A percentile compares a stretch with the other conserved stretches of the same genome.
These are phyloP conservation scores for Cataglyphis albicans DNA, from an alignment of 2,888 invertebrate genomes.

Conservation along the genomic window DNA sequence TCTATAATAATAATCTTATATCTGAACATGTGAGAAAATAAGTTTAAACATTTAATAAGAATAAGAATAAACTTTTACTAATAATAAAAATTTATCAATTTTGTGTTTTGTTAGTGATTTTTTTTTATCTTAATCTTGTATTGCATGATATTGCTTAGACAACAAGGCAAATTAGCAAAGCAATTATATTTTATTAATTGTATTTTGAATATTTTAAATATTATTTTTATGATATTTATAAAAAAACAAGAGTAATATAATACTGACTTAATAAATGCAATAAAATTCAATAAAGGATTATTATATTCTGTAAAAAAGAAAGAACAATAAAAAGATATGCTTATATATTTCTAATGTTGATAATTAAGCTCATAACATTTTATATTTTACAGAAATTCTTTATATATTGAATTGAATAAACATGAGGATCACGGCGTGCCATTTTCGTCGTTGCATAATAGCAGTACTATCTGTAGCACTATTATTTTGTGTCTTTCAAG, in stretches of 20 bases:
- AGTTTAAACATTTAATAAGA: too few species aligned
- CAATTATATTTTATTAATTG: background rate
- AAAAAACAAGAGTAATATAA: background rate
- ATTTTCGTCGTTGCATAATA: constrained; percentile 76
- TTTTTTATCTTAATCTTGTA: background rate
- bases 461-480: constrained; percentile 70
- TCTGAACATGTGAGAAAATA: constrained; percentile 20
- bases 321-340: background rate
- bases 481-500: constrained; percentile 77
- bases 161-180: background rate
- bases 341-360: background rate
- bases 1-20: background rate
- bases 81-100: background rate
- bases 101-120: background rate
- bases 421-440: constrained; percentile 79
- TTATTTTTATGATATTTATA: background rate
- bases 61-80: too few species aligned
- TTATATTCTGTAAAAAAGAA: background rate
- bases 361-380: constrained; percentile 18
- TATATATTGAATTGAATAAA: constrained; percentile 61
- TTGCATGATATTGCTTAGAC: background rate
- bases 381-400: constrained; percentile 44
- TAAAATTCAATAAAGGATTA: background rate
- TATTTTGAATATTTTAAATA: background rate
- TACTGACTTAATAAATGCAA: background rate